Evolutionary conservation across 2,888 invertebrate genomes (phyloP), one percentile per base, ranked within the genome.

Genomic region (Sphaerophoria rueppellii): DNA sequence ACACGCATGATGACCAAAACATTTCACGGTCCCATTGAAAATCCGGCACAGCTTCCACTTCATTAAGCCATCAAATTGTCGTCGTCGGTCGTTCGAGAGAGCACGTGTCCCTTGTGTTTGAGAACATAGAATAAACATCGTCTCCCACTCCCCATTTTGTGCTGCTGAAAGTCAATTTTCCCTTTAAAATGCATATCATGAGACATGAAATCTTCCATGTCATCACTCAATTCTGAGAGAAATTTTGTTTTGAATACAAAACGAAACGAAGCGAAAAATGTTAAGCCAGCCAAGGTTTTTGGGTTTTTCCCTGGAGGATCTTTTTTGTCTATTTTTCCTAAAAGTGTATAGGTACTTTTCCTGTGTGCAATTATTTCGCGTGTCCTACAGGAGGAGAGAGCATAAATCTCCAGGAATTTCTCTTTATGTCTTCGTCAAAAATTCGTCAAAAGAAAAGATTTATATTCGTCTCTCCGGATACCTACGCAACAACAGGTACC

Each of bases 121-220:
- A 6, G 6, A 14, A 9, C 3, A 58, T 40, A 58, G 16, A 37
- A 43, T 43, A 43, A 43, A 43, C 40, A 40, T 61, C 32, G 46
- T 52, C 57, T 40, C 54, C 70, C 54, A 55, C 55, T 24, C 57
- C 24, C 24, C 1, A 1, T 24, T 24, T 24, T 24, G 24, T 24
- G 24, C 24, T 24, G 6, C 12, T 34, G 4, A 48, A 46, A 76
- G 72, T 65, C 75, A 76, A 81, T 85, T 85, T 11, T 24, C 24
- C 76, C 73, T 58, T 81, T 54, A 73, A 81, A 81, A 77, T 81
- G 81, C 85, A 85, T 85, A 80, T 81, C 77, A 85, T 76, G 81
- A 81, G 81, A 80, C 81, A 85, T 85, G 76, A 85, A 85, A 85
- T 85, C 81, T 81, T 61, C 81, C 85, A 73, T 85, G 85, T 85